phyloP scores from a whole-genome alignment of 1,140 invertebrate species.

The Bicyclus anynana region DNA sequence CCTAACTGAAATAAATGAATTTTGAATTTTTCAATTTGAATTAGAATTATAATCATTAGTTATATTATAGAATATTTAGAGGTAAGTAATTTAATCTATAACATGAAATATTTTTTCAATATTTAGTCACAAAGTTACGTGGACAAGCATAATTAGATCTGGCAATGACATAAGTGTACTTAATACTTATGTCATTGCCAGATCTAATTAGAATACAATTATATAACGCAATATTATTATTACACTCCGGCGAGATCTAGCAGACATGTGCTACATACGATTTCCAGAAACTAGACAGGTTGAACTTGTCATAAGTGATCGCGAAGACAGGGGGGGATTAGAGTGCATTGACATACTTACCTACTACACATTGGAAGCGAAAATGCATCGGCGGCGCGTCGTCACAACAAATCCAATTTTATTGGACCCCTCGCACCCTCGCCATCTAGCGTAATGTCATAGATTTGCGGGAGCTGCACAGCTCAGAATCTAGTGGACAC shows the following conservation, averaged over 20 bases:
- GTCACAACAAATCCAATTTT: slow-evolving; percentile 46
- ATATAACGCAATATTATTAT: neutral
- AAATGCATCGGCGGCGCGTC: slow-evolving; percentile 55
- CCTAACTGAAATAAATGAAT: too few relatives aligned
- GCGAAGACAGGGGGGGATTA: slow-evolving; percentile 56
- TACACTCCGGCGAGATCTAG: slow-evolving; percentile 1
- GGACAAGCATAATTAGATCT: too few relatives aligned
- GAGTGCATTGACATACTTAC: slow-evolving; percentile 74
- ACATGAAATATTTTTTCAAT: too few relatives aligned
- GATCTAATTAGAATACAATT: too few relatives aligned
- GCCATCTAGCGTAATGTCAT: slow-evolving; percentile 11
- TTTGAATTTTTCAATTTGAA: too few relatives aligned
- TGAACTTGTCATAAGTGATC: slow-evolving; percentile 65
- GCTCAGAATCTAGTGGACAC: slow-evolving; percentile 43
- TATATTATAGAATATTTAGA: too few relatives aligned
- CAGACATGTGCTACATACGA: slow-evolving; percentile 23
- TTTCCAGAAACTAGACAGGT: slow-evolving; percentile 46
- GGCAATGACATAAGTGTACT: too few relatives aligned
- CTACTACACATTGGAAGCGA: slow-evolving; percentile 66
- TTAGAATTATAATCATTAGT: too few relatives aligned
- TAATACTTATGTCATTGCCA: too few relatives aligned
- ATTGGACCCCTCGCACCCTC: slow-evolving; percentile 36
- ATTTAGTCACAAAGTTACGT: too few relatives aligned
- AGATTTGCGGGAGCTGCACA: slow-evolving; percentile 20
- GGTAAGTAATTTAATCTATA: too few relatives aligned